Evolutionary conservation across 2,888 invertebrate species (phyloP), one percentile per base, ranked within the genome.

Genomic region (Xestobium rufovillosum): DNA sequence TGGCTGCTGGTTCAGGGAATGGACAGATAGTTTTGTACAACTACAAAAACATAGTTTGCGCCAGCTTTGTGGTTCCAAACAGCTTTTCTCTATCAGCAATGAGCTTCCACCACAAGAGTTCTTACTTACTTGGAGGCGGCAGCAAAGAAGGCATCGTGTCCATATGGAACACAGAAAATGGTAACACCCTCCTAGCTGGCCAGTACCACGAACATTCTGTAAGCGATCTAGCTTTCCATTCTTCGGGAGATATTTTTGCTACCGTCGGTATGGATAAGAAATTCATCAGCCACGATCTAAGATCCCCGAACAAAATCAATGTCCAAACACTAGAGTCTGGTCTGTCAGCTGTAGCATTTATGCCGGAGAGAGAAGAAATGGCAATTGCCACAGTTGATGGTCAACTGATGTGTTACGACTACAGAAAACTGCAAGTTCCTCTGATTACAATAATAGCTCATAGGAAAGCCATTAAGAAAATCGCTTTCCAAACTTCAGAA

Each of bases 401-500:
- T 25, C 54, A 53, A 31, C 36, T 55, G 8, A 36, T 51, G 26
- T 49, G 47, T 17, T 55, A 55, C 43, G 54, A 55, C 27, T 17
- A 40, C 9, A 45, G 54, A 31, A 45, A 50, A 28, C 48, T 55
- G 48, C 47, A 43, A 16, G 38, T 43, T 4, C 52, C 54, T 3
- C 27, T 51, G 9, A 43, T 43, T 28, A 51, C 52, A 1, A 38
- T 51, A 3, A 38, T 53, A 3, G 48, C 51, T 14, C 43, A 44
- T 26, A 43, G 41, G 17, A 42, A 43, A 2, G 35, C 45, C 15
- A 45, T 55, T 10, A 51, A 46, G 27, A 52, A 50, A 31, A 53
- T 54, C n/a, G 40, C 49, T 9, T 52, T 50, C 27, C 36, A 36
- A 10, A 38, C 38, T 2, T 3, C 12, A 14, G 23, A n/a, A 8